Evolutionary conservation across 2,888 invertebrate genomes (phyloP).

Genomic region (Linnaemya vulpina): DNA sequence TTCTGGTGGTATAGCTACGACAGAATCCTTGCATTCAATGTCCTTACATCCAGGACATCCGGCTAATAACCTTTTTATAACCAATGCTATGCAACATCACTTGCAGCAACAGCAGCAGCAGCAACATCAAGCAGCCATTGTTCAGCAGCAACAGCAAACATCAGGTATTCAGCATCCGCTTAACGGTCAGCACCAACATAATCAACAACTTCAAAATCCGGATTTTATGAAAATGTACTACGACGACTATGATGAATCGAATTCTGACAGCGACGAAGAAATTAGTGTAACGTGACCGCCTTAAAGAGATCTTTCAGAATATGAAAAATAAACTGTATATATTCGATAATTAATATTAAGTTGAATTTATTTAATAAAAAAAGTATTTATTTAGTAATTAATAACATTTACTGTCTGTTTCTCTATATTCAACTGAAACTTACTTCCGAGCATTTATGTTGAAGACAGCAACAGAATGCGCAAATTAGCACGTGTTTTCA

Average conservation of each 20-base stretch:
- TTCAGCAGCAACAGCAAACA: conserved; percentile 76
- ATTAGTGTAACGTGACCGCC: conserved; percentile 93
- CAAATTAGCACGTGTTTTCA: neutral
- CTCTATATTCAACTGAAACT: neutral
- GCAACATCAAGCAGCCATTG: conserved; percentile 72
- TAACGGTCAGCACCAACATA: conserved; percentile 51
- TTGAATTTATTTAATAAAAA: conserved; percentile 31
- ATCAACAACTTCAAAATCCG: conserved; percentile 77
- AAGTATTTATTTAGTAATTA: conserved; percentile 52
- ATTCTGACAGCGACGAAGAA: conserved; percentile 90
- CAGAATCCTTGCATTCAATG: conserved; percentile 54
- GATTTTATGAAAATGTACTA: conserved; percentile 83
- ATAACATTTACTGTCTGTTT: conserved; percentile 13
- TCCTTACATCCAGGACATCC: conserved; percentile 76
- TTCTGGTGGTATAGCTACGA: conserved; percentile 56
- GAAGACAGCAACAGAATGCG: neutral
- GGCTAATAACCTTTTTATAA: conserved; percentile 70
- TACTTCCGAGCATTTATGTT: neutral
- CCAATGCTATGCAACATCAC: conserved; percentile 77
- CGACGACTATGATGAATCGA: conserved; percentile 84
- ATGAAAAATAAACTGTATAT: conserved; percentile 57
- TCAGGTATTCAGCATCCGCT: conserved; percentile 73
- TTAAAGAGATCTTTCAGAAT: conserved; percentile 70
- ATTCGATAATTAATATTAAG: conserved; percentile 35
- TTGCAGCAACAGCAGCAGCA: conserved; percentile 77